Base-by-base conservation (phyloP, 1,140 invertebrate genomes). In the Belonocnema kinseyi region DNA sequence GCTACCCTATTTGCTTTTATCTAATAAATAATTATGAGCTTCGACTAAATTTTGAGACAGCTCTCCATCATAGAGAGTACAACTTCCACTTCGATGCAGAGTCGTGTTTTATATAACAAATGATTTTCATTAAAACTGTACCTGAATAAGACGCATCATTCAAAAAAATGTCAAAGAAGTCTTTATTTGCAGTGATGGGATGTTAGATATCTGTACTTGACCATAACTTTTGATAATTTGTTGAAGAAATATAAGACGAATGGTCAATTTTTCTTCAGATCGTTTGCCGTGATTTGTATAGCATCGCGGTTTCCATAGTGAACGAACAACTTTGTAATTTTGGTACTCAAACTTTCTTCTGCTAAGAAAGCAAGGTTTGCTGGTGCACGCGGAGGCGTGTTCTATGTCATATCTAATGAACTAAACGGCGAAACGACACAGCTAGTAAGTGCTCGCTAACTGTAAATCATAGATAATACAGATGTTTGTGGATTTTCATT, bases 381-480 rank as follows among this genome's bases (percentile, higher is more conserved):
- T 8, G 5, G 8, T 6, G 21, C 21, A 56, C 12, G 21, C n/a
- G 50, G 16, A 52, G 80, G 54, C 73, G 58, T 77, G 77, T 83
- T 81, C 80, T 78, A 80, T 80, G 54, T 75, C 72, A 74, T 77
- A 77, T 80, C 80, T 81, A 81, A 81, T 80, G 82, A 82, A 79
- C 74, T 80, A 84, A 82, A 80, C 80, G 73, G 82, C 56, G 80
- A 77, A 76, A 72, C 72, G 77, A 76, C 77, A 70, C 19, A 73
- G 54, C 26, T 74, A 80, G 80, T 80, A 77, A 80, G 78, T 79
- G 79, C 76, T 74, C 70, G 75, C 74, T 75, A 52, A 77, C 80
- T 77, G 78, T 83, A 83, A 83, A 83, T 81, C 82, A 83, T 80
- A 77, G 82, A 81, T 81, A 81, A 83, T 81, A 80, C 77, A 78